Evolutionary conservation across 2,797 vertebrate genomes (phyloP), one percentile per base, ranked within the genome.

Genomic region (Clarias laeviceps): DNA sequence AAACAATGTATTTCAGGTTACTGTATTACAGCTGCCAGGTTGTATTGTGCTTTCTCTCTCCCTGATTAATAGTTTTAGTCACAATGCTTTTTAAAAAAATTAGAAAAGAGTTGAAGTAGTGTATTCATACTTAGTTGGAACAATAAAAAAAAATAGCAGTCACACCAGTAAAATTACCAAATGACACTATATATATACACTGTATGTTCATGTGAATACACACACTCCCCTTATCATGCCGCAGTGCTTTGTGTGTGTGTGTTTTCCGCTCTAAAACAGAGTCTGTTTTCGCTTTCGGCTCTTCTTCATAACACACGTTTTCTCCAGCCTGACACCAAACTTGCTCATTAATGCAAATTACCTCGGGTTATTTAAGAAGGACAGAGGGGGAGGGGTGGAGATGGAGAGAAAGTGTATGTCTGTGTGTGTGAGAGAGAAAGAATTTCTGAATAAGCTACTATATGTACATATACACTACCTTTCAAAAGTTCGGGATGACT

Each of bases 281-380:
- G 65, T 69, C 50, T 82, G 45, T 77, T 50, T 77, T 57, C 17
- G 45, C 73, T 18, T 15, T 76, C 17, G 18, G 50, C 50, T 76
- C 27, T 54, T 77, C 54, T 56, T 54, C 73, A 20, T 32, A 77
- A 18, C 54, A 57, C 50, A 57, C 5, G 8, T 27, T 29, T 29
- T 57, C n/a, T 77, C 27, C 5, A 29, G 50, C 9, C 73, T 77
- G 27, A 57, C 54, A 77, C 27, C 50, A 32, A 56, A 32, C 68
- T 70, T 69, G 56, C 29, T 56, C 73, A 76, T 76, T 76, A 76
- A 76, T 76, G 50, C 50, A 76, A 76, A 76, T 76, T 27, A 76
- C 73, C 73, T 29, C 5, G n/a, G 73, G 50, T 27, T 76, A 29
- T 54, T 74, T n/a, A 40, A 66, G 29, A 68, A 11, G 22, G 65